Conservation (phyloP, 2,797 vertebrate species). For the Pangasius djambal region DNA sequence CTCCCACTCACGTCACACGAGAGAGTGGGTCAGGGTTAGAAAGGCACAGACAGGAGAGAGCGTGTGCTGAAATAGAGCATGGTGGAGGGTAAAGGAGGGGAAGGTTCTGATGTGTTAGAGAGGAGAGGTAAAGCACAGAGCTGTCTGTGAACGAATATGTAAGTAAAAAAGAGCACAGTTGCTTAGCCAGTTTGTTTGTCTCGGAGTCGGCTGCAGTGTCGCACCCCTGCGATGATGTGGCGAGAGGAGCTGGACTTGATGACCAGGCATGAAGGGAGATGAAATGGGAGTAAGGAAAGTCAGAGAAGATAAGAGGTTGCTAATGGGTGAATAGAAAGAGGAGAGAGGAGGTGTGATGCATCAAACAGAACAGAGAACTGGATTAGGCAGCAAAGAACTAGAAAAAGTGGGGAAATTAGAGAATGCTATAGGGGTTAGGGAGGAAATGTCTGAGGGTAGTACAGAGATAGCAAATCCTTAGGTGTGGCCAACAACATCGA, state of each 20-base stretch:
- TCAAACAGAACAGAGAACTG: background rate
- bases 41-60: background rate
- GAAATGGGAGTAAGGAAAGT: background rate
- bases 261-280: background rate
- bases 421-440: background rate
- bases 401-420: background rate
- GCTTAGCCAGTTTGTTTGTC: background rate
- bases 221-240: background rate
- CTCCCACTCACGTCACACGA: conserved; percentile 56
- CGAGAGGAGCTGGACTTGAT: background rate
- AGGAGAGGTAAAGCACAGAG: conserved; percentile 22
- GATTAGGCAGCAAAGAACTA: background rate
- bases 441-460: background rate
- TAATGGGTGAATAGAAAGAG: background rate
- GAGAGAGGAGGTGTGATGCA: background rate
- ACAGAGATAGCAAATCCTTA: too few relatives aligned
- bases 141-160: background rate
- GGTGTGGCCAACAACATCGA: too few relatives aligned
- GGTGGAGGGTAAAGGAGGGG: conserved; percentile 21
- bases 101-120: conserved; percentile 14
- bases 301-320: background rate
- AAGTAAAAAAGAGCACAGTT: background rate
- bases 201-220: background rate
- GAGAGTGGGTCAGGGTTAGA: conserved; percentile 44
- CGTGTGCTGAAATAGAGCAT: conserved; percentile 27